Evolutionary conservation across 2,113 vertebrate species (phyloP).

Genomic region (Lota lota): DNA sequence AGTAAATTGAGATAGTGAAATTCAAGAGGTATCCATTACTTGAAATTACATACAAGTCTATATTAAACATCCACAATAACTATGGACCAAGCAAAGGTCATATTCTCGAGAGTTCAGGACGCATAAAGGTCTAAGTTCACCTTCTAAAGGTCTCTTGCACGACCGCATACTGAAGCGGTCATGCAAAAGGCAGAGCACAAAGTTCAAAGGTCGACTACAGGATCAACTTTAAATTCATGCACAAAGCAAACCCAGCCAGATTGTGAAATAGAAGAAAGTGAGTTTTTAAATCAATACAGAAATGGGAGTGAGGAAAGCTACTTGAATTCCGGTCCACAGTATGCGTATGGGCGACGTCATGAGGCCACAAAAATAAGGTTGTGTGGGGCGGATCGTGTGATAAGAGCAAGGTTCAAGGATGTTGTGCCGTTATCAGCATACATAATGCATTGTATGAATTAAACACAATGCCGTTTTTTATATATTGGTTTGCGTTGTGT

Average conservation of each 20-base stretch:
- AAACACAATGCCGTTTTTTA: background rate
- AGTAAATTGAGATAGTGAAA: constrained; percentile 51
- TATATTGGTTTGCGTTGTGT: background rate
- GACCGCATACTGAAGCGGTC: constrained; percentile 61
- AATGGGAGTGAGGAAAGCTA: background rate
- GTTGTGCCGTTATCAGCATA: background rate
- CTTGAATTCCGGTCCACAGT: constrained; percentile 6
- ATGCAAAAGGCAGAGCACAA: constrained; percentile 27
- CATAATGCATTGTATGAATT: background rate
- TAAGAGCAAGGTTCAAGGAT: constrained; percentile 44
- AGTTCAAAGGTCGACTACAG: constrained; percentile 20
- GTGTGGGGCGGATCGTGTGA: constrained; percentile 17
- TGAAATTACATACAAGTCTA: constrained; percentile 56
- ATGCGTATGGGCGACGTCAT: background rate
- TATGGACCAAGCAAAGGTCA: constrained; percentile 63
- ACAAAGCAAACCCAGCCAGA: constrained; percentile 4
- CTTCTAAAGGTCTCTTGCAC: constrained; percentile 54
- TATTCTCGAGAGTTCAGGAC: constrained; percentile 14
- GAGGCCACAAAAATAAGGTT: background rate
- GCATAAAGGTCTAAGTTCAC: constrained; percentile 73
- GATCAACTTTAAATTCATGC: constrained; percentile 24
- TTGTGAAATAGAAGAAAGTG: background rate
- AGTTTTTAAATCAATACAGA: constrained; percentile 18
- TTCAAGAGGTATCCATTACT: constrained; percentile 66
- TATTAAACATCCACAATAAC: constrained; percentile 60